These are phyloP conservation scores for Temnothorax rugatulus DNA, from an alignment of 2,888 invertebrate species.

Conservation along the genomic window DNA sequence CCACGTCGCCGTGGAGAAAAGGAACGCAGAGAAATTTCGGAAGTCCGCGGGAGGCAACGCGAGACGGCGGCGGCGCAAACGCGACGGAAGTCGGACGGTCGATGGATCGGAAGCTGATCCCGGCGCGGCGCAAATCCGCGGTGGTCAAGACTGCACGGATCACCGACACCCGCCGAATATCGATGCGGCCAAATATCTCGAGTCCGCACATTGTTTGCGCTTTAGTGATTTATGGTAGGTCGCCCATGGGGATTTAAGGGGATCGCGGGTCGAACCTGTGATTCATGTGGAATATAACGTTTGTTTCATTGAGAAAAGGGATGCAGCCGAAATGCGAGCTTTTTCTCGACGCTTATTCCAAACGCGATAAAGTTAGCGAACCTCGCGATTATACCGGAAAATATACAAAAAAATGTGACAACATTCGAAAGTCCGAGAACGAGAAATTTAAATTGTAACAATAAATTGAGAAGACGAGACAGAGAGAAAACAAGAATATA, in stretches of 20 bases:
- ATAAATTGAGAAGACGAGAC: background rate
- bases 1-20: background rate
- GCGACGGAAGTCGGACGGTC: slow-evolving; percentile 33
- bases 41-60: background rate
- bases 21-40: slow-evolving; percentile 6
- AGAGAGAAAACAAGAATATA: background rate
- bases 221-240: slow-evolving; percentile 87
- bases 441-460: slow-evolving; percentile 4
- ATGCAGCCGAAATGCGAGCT: background rate
- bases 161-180: slow-evolving; percentile 82
- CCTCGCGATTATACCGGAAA: background rate
- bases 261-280: slow-evolving; percentile 1
- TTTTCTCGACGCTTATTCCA: background rate
- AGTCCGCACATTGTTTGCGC: slow-evolving; percentile 87
- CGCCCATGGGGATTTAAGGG: slow-evolving; percentile 43
- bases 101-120: slow-evolving; percentile 61
- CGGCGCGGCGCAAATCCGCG: slow-evolving; percentile 83
- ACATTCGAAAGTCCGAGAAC: background rate
- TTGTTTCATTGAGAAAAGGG: slow-evolving; percentile 8
- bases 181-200: slow-evolving; percentile 85
- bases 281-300: slow-evolving; percentile 26
- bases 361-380: background rate
- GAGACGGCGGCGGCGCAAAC: background rate
- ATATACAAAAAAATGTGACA: background rate
- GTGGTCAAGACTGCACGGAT: slow-evolving; percentile 87